phyloP scores from a whole-genome alignment of 2,797 vertebrate species.

The Microhierax caerulescens region DNA sequence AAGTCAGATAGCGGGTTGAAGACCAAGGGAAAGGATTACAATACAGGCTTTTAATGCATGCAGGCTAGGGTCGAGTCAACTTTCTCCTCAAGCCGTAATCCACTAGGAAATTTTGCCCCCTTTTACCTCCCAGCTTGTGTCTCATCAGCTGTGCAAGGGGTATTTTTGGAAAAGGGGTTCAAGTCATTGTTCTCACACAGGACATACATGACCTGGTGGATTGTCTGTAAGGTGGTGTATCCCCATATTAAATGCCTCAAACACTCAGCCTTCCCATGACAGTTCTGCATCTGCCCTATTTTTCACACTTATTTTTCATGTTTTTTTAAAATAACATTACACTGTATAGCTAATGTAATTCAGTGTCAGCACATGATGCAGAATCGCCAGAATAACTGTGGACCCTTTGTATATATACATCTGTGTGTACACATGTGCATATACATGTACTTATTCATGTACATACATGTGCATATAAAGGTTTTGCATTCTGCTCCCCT shows the following conservation, averaged over 20 bases:
- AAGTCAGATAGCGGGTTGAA: background rate
- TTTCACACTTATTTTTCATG: background rate
- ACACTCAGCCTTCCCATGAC: background rate
- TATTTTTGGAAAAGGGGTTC: background rate
- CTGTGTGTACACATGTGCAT: accelerated
- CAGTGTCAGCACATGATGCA: background rate
- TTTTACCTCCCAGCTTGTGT: background rate
- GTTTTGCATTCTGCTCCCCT: background rate
- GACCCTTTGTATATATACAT: background rate
- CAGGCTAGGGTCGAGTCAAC: background rate
- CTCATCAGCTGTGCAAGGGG: background rate
- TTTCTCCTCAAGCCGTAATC: background rate
- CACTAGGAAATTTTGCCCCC: accelerated
- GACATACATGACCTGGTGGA: background rate
- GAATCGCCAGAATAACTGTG: background rate
- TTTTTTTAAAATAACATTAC: background rate
- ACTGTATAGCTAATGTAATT: background rate
- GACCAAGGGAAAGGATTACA: background rate
- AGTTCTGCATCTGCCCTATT: background rate
- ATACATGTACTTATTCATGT: background rate
- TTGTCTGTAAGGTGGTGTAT: background rate
- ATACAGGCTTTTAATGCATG: background rate
- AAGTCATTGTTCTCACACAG: background rate
- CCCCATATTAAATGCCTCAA: background rate
- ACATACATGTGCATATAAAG: background rate